phyloP scores from a whole-genome alignment of 92 coral and sea anemone species.

The Actinernus sp. region DNA sequence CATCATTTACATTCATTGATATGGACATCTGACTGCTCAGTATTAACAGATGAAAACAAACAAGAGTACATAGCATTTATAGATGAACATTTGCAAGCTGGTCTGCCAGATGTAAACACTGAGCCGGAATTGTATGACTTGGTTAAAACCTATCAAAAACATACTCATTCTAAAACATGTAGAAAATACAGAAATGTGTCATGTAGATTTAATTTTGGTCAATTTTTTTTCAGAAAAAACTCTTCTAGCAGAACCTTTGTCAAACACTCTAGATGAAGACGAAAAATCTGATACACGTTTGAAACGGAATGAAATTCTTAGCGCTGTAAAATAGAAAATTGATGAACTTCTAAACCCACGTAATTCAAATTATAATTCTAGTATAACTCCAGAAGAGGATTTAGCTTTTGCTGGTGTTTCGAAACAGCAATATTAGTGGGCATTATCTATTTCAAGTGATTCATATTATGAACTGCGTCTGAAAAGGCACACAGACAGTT shows the following conservation, averaged over 20 bases:
- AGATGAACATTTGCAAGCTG: slow-evolving; percentile 60
- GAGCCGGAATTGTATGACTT: slow-evolving; percentile 50
- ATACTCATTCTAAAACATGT: slow-evolving; percentile 61
- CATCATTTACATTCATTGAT: slow-evolving; percentile 60
- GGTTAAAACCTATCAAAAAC: slow-evolving; percentile 62
- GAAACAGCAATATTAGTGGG: too few species aligned
- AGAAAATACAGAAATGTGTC: slow-evolving; percentile 65
- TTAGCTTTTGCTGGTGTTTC: too few species aligned
- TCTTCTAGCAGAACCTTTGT: slow-evolving; percentile 65
- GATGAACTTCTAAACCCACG: background rate
- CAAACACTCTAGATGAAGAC: slow-evolving; percentile 53
- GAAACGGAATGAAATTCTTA: slow-evolving; percentile 47
- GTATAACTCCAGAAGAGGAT: background rate
- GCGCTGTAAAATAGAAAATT: slow-evolving; percentile 51
- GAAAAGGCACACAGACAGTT: too few species aligned
- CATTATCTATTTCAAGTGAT: too few species aligned
- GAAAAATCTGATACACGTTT: slow-evolving; percentile 12
- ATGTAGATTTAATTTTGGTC: slow-evolving; percentile 78
- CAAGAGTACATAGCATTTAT: slow-evolving; percentile 46
- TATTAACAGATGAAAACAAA: slow-evolving; percentile 26
- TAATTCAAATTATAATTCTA: too few species aligned
- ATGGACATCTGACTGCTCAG: slow-evolving; percentile 54
- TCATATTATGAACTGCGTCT: too few species aligned
- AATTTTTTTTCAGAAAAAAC: slow-evolving; percentile 75
- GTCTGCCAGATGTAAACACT: slow-evolving; percentile 54